phyloP scores from a whole-genome alignment of 1,140 invertebrate genomes.

The Trialeurodes vaporariorum region DNA sequence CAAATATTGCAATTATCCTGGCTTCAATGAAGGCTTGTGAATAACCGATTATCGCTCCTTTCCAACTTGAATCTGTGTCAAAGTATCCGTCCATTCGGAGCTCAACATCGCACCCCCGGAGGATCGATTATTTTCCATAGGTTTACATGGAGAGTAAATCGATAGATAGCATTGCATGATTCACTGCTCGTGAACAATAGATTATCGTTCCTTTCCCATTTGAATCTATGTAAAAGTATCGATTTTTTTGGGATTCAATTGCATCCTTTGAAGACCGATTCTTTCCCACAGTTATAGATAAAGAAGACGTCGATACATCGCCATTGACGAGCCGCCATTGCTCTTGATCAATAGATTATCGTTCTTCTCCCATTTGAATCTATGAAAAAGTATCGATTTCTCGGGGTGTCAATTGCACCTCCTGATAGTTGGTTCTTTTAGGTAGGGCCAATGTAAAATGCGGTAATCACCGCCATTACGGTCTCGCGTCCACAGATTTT shows the following conservation, averaged over 20 bases:
- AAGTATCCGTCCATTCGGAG: too few relatives aligned
- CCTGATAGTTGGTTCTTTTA: too few relatives aligned
- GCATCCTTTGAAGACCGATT: background rate
- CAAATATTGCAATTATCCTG: too few relatives aligned
- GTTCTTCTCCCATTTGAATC: too few relatives aligned
- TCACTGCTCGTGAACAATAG: background rate
- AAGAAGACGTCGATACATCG: background rate
- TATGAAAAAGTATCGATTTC: too few relatives aligned
- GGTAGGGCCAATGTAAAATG: too few relatives aligned
- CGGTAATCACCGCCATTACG: too few relatives aligned
- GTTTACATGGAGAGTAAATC: background rate
- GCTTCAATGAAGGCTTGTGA: too few relatives aligned
- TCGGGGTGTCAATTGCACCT: too few relatives aligned
- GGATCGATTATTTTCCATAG: background rate
- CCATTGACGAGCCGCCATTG: background rate
- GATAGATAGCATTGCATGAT: background rate
- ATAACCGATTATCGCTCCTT: background rate
- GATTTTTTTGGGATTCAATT: background rate
- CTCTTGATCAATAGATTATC: too few relatives aligned
- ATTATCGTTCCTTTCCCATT: background rate
- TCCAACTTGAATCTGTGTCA: background rate
- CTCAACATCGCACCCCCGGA: background rate
- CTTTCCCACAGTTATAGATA: background rate
- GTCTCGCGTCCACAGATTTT: too few relatives aligned
- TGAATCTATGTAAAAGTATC: background rate